Base-by-base conservation (phyloP, 2,113 vertebrate species). In the Microcebus tavaratra region DNA sequence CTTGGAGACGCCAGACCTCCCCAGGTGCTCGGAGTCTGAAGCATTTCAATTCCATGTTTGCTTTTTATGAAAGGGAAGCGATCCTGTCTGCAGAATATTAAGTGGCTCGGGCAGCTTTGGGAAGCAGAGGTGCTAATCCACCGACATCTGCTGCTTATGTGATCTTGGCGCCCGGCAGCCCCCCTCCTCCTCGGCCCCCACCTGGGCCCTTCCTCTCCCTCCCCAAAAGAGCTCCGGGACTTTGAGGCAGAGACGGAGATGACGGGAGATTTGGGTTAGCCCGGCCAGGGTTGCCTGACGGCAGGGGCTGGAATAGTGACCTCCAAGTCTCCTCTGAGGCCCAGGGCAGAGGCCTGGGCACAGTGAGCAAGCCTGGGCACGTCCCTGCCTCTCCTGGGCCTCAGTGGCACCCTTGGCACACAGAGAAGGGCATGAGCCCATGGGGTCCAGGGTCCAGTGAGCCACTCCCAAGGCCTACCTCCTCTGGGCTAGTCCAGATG, bases 11-110 rank as follows among this genome's bases (percentile, higher is more conserved):
- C 94, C 80, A 73, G 3, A 29, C 3, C 3, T 0, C 72, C 91
- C 96, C 96, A 92, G 98, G 97, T 98, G 98, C 97, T 15, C 1
- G 70, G 80, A 86, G 96, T 76, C 0, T 57, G 97, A 73, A 0
- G 97, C 95, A 90, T 98, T 98, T 97, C 98, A 91, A 36, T 97
- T 90, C 96, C 0, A 2, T 98, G 98, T 98, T 98, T 98, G 98
- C 97, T 98, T 98, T 98, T 97, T 94, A 84, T 98, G 85, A 96
- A 97, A 97, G 91, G 91, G 88, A 96, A 97, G 95, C 1, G 12
- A 86, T 95, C 87, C 95, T 1, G 0, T 36, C 98, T 97, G 91
- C 83, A 96, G 98, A 98, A 98, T 98, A 95, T 98, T 98, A 96
- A 98, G 97, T 98, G 98, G 94, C 93, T 84, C 0, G 0, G 10